Conservation (phyloP, 2,888 invertebrate genomes). For the Ceramica pisi region DNA sequence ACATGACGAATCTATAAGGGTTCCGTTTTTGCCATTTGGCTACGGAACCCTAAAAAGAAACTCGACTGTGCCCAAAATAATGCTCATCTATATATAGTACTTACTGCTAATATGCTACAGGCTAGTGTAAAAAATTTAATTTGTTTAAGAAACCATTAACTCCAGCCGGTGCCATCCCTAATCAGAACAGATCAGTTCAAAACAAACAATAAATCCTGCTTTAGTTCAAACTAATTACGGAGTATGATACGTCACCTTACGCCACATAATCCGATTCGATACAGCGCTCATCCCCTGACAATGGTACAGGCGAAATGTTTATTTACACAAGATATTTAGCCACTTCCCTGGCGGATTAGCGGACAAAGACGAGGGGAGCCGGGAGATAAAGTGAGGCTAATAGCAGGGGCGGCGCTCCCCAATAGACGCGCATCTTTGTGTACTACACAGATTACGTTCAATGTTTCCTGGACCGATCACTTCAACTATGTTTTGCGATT, state of each 20-base stretch:
- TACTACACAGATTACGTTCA: slow-evolving; percentile 82
- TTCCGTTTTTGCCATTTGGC: too few relatives aligned
- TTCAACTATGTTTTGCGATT: slow-evolving; percentile 56
- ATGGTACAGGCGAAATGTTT: slow-evolving; percentile 88
- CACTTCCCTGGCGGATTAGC: slow-evolving; percentile 89
- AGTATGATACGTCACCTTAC: slow-evolving; percentile 81
- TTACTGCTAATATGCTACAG: neutral
- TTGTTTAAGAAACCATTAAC: slow-evolving; percentile 17
- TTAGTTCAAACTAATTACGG: slow-evolving; percentile 81
- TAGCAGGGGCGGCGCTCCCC: slow-evolving; percentile 85
- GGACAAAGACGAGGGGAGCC: slow-evolving; percentile 84
- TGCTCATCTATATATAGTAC: too few relatives aligned
- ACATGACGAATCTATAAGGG: too few relatives aligned
- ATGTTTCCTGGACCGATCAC: slow-evolving; percentile 63
- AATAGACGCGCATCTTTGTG: slow-evolving; percentile 81
- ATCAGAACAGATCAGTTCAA: slow-evolving; percentile 22
- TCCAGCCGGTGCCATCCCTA: slow-evolving; percentile 9
- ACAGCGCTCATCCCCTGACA: slow-evolving; percentile 85
- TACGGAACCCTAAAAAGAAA: too few relatives aligned
- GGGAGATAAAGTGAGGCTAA: slow-evolving; percentile 86
- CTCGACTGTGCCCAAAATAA: too few relatives aligned
- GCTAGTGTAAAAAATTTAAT: neutral
- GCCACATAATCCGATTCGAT: slow-evolving; percentile 87
- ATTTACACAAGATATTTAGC: slow-evolving; percentile 91
- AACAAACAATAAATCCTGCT: slow-evolving; percentile 76